Conservation (phyloP, 2,888 invertebrate species). For the Baronia brevicornis region DNA sequence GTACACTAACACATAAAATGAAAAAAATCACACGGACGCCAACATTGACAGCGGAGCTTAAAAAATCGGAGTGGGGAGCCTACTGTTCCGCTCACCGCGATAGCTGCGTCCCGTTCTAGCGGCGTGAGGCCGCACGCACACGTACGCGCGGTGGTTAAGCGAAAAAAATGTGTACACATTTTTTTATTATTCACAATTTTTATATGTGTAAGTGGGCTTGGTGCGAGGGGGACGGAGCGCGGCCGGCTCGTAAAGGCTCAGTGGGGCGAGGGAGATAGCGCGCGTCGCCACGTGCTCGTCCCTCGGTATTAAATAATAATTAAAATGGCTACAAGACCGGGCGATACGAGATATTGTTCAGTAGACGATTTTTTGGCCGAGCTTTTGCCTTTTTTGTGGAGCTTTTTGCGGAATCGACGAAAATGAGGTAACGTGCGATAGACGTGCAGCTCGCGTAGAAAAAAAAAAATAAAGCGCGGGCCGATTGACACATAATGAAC, state of each 20-base stretch:
- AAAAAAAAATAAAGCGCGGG: slow-evolving; percentile 44
- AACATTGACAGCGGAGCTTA: slow-evolving; percentile 67
- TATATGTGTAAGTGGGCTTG: slow-evolving; percentile 74
- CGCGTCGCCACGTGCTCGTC: slow-evolving; percentile 72
- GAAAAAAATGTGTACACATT: slow-evolving; percentile 77
- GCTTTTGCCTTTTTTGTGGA: slow-evolving; percentile 66
- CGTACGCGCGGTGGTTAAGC: slow-evolving; percentile 58
- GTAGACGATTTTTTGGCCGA: slow-evolving; percentile 73
- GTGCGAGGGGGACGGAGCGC: slow-evolving; percentile 48
- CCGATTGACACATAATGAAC: slow-evolving; percentile 68
- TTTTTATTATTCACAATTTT: slow-evolving; percentile 76
- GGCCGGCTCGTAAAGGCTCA: slow-evolving; percentile 29
- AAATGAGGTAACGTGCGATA: slow-evolving; percentile 50
- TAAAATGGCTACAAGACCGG: slow-evolving; percentile 75
- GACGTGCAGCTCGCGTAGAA: slow-evolving; percentile 28
- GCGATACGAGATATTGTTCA: slow-evolving; percentile 68
- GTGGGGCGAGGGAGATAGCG: slow-evolving; percentile 40
- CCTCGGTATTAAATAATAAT: slow-evolving; percentile 75
- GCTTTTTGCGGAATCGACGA: slow-evolving; percentile 63
- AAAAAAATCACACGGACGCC: slow-evolving; percentile 72
- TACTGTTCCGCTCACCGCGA: slow-evolving; percentile 32
- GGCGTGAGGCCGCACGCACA: slow-evolving; percentile 70
- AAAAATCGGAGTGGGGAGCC: slow-evolving; percentile 71
- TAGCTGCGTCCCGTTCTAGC: slow-evolving; percentile 48
- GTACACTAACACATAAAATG: slow-evolving; percentile 76